Conservation (phyloP, 2,888 invertebrate species). For the Galerucella calmariensis region DNA sequence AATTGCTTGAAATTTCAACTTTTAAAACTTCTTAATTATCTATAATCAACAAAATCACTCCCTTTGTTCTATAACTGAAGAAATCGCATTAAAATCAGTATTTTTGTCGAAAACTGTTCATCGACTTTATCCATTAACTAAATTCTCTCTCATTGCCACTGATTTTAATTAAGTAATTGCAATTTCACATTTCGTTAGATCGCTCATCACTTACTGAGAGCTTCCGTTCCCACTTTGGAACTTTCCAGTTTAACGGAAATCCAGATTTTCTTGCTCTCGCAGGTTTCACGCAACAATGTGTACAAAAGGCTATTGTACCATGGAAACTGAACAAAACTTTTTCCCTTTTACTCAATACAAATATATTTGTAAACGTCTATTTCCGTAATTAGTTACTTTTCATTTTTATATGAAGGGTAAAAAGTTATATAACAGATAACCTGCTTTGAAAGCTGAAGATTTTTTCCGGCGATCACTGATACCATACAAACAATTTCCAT, state of each 20-base stretch:
- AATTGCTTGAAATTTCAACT: not conserved
- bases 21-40: not conserved
- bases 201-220: constrained; percentile 51
- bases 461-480: no score
- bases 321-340: constrained; percentile 2
- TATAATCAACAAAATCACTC: constrained; percentile 4
- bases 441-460: no score
- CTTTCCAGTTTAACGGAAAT: constrained; percentile 46
- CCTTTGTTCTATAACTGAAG: constrained; percentile 15
- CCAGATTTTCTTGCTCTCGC: constrained; percentile 27
- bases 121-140: constrained; percentile 56
- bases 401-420: not conserved
- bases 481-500: no score
- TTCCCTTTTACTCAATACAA: not conserved
- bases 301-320: not conserved
- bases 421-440: no score
- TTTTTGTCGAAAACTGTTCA: constrained; percentile 19
- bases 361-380: not conserved
- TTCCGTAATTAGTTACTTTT: not conserved
- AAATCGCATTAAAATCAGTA: constrained; percentile 21
- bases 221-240: constrained; percentile 45
- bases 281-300: constrained; percentile 8
- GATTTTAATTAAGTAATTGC: constrained; percentile 61
- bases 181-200: constrained; percentile 58
- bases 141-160: constrained; percentile 57